phyloP scores from a whole-genome alignment of 2,113 vertebrate species.

The Varanus komodoensis region DNA sequence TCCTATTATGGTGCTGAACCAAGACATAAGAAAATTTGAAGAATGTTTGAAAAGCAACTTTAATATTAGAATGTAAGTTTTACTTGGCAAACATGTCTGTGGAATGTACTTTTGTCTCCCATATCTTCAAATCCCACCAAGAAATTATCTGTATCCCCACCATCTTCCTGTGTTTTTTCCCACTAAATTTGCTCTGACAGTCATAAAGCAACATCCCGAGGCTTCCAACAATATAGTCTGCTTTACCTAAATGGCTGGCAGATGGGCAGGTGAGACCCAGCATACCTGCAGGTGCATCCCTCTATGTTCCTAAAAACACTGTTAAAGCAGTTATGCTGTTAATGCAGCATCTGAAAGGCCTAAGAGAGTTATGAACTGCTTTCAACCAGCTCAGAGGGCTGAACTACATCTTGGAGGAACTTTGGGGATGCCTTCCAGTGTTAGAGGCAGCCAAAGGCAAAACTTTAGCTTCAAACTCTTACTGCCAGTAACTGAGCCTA shows the following conservation, averaged over 20 bases:
- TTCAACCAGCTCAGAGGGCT: no score
- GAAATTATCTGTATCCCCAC: not conserved
- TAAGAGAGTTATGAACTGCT: no score
- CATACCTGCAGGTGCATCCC: not conserved
- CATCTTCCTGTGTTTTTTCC: not conserved
- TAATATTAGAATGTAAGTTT: not conserved
- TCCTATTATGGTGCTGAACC: not conserved
- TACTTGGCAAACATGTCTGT: not conserved
- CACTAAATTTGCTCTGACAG: not conserved
- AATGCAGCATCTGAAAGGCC: not conserved
- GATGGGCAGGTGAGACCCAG: not conserved
- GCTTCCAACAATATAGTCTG: not conserved
- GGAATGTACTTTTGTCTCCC: not conserved
- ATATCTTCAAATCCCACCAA: not conserved
- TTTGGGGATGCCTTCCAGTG: no score
- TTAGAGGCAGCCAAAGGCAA: no score
- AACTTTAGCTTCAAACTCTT: no score
- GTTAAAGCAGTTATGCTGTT: not conserved
- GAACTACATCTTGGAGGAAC: no score
- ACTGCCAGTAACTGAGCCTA: no score
- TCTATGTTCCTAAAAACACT: not conserved
- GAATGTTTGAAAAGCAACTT: not conserved
- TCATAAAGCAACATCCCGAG: not conserved
- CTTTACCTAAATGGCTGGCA: not conserved
- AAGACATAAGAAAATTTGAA: not conserved